Base-by-base conservation (phyloP, 2,888 invertebrate genomes). In the Mystacides longicornis region DNA sequence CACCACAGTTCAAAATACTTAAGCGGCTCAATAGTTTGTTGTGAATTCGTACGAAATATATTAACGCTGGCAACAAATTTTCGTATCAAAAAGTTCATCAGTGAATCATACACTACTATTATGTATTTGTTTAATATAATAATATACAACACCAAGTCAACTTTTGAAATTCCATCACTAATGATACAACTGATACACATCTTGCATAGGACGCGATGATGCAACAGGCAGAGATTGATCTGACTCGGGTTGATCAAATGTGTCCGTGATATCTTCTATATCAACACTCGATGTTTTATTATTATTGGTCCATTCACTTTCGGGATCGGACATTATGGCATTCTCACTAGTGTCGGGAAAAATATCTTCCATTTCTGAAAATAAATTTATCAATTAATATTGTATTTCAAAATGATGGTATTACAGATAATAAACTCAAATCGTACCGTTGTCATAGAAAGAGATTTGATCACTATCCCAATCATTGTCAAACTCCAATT, bases 241-340 rank as follows among this genome's bases (percentile, higher is more conserved):
- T 2, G 80, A 75, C 70, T 82, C 82, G 0, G 82, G 81, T 54
- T 79, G 73, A 60, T 81, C 81, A 14, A 14, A n/a, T 1, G 69
- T 64, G 51, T 70, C 69, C 5, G 65, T 68, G 14, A 54, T 23
- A 48, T 33, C 49, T 33, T 20, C 42, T 60, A 62, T 59, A 60
- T 57, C 22, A 68, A 70, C 60, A 7, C 14, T 16, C 62, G 65
- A 2, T 64, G 67, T 27, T 64, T 65, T 66, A 16, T 62, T 65
- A 56, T 67, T 65, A 45, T 70, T 73, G n/a, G n/a, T n/a, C 85
- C 85, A 86, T 64, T 86, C 86, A 64, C 85, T 85, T 69, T 86
- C 86, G 0, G 86, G 83, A 65, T 86, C 85, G 0, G 85, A 86
- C 69, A 85, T 84, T 60, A 85, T 75, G 61, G 78, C 81, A 55